Evolutionary conservation across 2,888 invertebrate genomes (phyloP).

Genomic region (Lagria hirta): DNA sequence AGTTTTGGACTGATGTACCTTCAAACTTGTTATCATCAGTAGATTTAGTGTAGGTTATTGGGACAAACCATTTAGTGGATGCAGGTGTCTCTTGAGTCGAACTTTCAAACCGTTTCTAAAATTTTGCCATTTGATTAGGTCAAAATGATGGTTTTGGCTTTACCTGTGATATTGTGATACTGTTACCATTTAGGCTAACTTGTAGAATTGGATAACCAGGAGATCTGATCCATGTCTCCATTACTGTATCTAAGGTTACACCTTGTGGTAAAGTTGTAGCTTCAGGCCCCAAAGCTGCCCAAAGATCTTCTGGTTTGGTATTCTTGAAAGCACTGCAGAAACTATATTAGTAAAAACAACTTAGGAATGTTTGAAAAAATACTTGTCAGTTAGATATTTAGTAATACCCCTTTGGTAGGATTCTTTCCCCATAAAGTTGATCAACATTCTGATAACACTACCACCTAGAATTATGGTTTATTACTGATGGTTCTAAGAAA

Average conservation of each 20-base stretch:
- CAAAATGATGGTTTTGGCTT: background rate
- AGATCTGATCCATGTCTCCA: constrained; percentile 64
- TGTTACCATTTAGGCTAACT: constrained; percentile 40
- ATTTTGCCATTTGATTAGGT: too few species aligned
- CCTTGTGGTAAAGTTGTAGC: constrained; percentile 16
- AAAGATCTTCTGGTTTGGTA: constrained; percentile 57
- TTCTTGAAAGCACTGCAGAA: constrained; percentile 50
- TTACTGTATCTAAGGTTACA: constrained; percentile 46
- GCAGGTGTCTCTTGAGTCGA: too few species aligned
- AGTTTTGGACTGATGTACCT: constrained; percentile 44
- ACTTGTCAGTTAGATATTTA: constrained; percentile 60
- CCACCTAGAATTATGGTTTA: constrained; percentile 29
- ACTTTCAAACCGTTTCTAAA: constrained; percentile 35
- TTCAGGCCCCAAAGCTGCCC: constrained; percentile 36
- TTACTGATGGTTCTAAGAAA: background rate
- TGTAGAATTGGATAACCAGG: constrained; percentile 61
- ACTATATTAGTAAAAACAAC: constrained; percentile 3
- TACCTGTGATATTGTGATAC: constrained; percentile 32
- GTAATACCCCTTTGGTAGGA: constrained; percentile 59
- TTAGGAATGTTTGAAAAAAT: constrained; percentile 44
- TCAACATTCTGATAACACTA: constrained; percentile 63
- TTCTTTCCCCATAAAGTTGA: constrained; percentile 60
- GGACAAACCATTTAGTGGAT: constrained; percentile 54
- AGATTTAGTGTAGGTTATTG: constrained; percentile 57
- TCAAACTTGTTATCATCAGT: constrained; percentile 48